Percentiles rank a stretch among this genome's conserved stretches.
Evolutionary conservation across 1,140 invertebrate species (phyloP).

Genomic region (Drosophila sproati): DNA sequence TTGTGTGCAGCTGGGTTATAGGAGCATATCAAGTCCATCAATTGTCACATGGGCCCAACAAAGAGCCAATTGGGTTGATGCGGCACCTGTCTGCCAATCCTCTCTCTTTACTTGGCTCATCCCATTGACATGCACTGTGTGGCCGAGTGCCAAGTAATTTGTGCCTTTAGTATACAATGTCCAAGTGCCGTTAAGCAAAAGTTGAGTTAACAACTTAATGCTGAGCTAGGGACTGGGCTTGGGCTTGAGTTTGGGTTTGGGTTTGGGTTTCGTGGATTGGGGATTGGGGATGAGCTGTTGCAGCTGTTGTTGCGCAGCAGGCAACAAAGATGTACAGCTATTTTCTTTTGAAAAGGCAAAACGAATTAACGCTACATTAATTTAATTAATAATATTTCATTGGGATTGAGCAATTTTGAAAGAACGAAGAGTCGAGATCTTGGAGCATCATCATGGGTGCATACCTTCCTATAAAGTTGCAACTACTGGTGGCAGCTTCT

Average conservation of each 20-base stretch:
- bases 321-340: slow-evolving; percentile 45
- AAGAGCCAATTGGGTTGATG: slow-evolving; percentile 35
- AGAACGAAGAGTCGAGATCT: slow-evolving; percentile 38
- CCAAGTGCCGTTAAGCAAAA: slow-evolving; percentile 27
- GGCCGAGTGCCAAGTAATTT: slow-evolving; percentile 21
- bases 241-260: not conserved
- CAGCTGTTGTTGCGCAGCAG: slow-evolving; percentile 36
- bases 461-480: slow-evolving; percentile 9
- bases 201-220: slow-evolving; percentile 34
- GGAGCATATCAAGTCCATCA: slow-evolving; percentile 40
- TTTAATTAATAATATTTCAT: slow-evolving; percentile 83
- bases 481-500: slow-evolving; percentile 60
- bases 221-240: slow-evolving; percentile 6
- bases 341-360: slow-evolving; percentile 67
- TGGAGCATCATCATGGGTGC: slow-evolving; percentile 2
- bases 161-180: slow-evolving; percentile 9
- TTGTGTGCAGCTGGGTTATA: slow-evolving; percentile 22
- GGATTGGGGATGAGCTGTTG: slow-evolving; percentile 13
- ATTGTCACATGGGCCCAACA: slow-evolving; percentile 37
- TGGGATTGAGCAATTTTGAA: slow-evolving; percentile 76
- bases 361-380: slow-evolving; percentile 80
- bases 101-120: not conserved
- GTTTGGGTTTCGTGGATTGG: slow-evolving; percentile 5
- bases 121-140: slow-evolving; percentile 16
- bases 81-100: slow-evolving; percentile 20